Evolutionary conservation across 2,113 vertebrate genomes (phyloP), one percentile per base, ranked within the genome.

Genomic region (Cervus canadensis): DNA sequence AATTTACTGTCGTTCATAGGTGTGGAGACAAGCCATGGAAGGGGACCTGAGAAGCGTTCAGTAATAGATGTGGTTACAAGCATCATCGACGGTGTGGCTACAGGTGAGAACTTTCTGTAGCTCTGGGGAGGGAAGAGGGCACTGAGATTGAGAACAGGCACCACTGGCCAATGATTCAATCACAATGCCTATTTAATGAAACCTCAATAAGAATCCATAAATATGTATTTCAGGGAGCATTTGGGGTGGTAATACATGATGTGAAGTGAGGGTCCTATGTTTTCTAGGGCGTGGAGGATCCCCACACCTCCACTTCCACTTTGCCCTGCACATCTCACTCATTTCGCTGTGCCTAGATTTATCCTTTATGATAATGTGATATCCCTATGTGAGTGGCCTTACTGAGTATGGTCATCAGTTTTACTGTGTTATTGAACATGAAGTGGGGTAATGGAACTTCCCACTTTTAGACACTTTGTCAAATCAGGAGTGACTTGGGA

Each of bases 121-220:
- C 17, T 67, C 33, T 67, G 33, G 64, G 64, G 64, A 67, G 17
- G 10, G 4, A 9, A 67, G 4, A 21, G 33, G 0, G 17, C 17
- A 10, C 3, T 64, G 62, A n/a, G 30, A 36, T 4, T 64, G 30
- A 64, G 62, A 33, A 33, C 7, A n/a, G 33, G 62, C 33, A n/a
- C 15, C 6, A 64, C 1, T 0, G 3, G 30, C 1, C 14, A 8
- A 8, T 64, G 15, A 17, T 64, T 64, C 30, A 8, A 8, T 33
- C 30, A 7, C 3, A 64, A 8, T 33, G 62, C 15, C 30, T 64
- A 8, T 64, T 17, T 64, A 2, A 33, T 16, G 62, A 64, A 64
- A 64, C 62, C 30, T 64, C 30, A 16, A 2, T 21, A 67, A 67
- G 33, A 36, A 11, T 21, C 64, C 33, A 36, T 67, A 5, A 67